A percentile compares a stretch with the other conserved stretches of the same genome.
phyloP scores from a whole-genome alignment of 2,113 vertebrate species.

The Nothoprocta pentlandii region DNA sequence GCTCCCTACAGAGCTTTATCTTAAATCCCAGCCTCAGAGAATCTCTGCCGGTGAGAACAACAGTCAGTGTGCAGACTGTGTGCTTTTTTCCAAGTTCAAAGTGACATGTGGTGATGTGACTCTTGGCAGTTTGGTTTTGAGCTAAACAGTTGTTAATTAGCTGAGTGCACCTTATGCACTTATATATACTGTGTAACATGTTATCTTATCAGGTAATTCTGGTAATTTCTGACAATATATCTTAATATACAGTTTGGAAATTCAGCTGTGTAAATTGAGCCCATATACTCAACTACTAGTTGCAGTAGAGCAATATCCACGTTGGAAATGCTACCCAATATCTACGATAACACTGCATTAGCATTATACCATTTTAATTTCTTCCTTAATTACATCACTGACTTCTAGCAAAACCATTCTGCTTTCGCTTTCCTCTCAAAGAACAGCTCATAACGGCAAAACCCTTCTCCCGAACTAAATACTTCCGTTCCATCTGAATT shows the following conservation, averaged over 20 bases:
- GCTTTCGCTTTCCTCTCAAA: neutral
- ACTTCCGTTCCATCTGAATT: neutral
- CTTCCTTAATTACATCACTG: neutral
- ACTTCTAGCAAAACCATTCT: neutral
- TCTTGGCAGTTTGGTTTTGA: neutral
- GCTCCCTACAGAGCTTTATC: accelerated
- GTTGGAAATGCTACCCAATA: neutral
- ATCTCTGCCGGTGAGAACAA: neutral
- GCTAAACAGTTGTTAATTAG: neutral
- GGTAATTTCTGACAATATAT: neutral
- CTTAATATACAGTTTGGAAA: neutral
- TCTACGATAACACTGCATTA: neutral
- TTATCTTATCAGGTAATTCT: accelerated
- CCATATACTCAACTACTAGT: neutral
- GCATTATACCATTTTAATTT: neutral
- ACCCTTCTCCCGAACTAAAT: neutral
- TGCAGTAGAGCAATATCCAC: neutral
- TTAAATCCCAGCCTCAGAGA: neutral
- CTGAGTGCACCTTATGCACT: accelerated
- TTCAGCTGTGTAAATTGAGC: neutral
- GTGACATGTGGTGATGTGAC: accelerated
- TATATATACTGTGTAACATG: accelerated
- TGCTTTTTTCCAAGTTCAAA: accelerated
- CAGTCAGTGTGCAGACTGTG: neutral
- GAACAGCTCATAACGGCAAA: neutral